These are phyloP conservation scores for Corythornis madagascariensis DNA, from an alignment of 2,113 vertebrate genomes.

Conservation along the genomic window DNA sequence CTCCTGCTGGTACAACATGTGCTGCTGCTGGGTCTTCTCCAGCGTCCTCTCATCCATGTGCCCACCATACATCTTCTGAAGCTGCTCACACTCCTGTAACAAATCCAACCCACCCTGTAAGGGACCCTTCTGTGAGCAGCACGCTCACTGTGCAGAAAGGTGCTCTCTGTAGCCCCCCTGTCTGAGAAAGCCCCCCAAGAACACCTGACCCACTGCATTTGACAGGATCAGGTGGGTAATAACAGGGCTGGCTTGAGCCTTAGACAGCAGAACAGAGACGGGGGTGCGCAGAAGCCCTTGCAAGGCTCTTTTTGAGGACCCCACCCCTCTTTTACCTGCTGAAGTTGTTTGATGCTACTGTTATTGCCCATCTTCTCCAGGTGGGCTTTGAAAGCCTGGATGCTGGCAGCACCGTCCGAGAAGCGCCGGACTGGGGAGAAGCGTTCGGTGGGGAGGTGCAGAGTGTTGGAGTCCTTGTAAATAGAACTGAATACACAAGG, in stretches of 20 bases:
- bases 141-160: neutral
- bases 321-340: constrained; percentile 83
- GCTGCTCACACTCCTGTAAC: constrained; percentile 94
- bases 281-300: neutral
- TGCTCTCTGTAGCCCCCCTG: neutral
- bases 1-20: constrained; percentile 97
- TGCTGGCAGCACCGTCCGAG: constrained; percentile 94
- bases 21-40: constrained; percentile 98
- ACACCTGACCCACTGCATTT: neutral
- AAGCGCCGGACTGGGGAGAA: constrained; percentile 98
- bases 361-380: constrained; percentile 90
- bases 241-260: neutral
- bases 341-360: constrained; percentile 96
- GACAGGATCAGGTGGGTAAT: neutral
- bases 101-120: neutral
- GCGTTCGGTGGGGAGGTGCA: constrained; percentile 97
- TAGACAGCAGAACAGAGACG: neutral
- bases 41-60: constrained; percentile 89
- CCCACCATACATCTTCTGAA: constrained; percentile 95
- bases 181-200: neutral
- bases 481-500: constrained; percentile 82
- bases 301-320: neutral
- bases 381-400: constrained; percentile 98
- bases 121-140: neutral
- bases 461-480: constrained; percentile 98